Conservation (phyloP, 2,888 invertebrate species). For the Charanyca ferruginea region DNA sequence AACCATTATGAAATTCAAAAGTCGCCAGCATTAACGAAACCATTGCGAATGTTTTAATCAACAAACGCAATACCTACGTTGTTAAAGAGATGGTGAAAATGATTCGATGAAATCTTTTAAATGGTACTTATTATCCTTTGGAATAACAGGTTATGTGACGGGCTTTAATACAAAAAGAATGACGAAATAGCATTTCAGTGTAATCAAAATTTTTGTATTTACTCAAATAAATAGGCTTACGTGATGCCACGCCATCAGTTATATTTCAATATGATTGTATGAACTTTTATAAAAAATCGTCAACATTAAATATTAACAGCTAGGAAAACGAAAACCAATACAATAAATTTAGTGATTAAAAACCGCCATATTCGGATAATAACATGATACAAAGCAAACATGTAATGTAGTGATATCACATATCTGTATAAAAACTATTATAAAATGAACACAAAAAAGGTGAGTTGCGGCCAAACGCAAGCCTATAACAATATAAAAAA, state of each 20-base stretch:
- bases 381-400: neutral
- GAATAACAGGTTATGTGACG: slow-evolving; percentile 59
- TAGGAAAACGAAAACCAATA: too few relatives aligned
- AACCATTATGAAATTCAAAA: slow-evolving; percentile 67
- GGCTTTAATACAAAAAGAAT: slow-evolving; percentile 30
- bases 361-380: neutral
- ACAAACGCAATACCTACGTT: slow-evolving; percentile 38
- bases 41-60: slow-evolving; percentile 67
- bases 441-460: slow-evolving; percentile 6
- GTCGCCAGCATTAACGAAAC: slow-evolving; percentile 68
- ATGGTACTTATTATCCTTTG: slow-evolving; percentile 73
- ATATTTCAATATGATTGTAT: neutral
- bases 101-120: slow-evolving; percentile 77
- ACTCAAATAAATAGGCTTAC: neutral
- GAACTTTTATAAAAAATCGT: neutral
- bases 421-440: neutral
- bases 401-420: neutral
- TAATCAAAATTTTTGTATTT: slow-evolving; percentile 4
- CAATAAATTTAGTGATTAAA: neutral
- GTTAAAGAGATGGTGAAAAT: slow-evolving; percentile 64
- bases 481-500: too few relatives aligned
- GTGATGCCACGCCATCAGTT: neutral
- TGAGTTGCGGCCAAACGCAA: too few relatives aligned
- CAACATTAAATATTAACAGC: too few relatives aligned
- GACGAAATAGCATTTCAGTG: neutral